phyloP scores from a whole-genome alignment of 1,140 invertebrate species.

The Antheraea mylitta region DNA sequence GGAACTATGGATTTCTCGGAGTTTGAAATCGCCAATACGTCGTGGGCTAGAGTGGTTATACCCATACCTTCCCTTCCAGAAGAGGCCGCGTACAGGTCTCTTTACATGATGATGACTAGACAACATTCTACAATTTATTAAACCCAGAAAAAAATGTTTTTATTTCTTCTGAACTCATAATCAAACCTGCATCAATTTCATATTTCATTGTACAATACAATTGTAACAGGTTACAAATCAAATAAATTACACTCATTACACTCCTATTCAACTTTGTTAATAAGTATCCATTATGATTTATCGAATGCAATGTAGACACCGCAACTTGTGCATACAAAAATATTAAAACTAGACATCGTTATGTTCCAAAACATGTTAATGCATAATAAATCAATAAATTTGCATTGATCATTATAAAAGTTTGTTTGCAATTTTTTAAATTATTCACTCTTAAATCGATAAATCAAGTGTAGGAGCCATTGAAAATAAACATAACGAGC shows the following conservation, averaged over 20 bases:
- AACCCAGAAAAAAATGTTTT: too few relatives aligned
- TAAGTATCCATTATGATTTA: neutral
- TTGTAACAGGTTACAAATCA: neutral
- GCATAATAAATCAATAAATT: neutral
- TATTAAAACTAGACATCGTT: too few relatives aligned
- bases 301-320: neutral
- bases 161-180: too few relatives aligned
- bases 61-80: too few relatives aligned
- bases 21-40: too few relatives aligned
- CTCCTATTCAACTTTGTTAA: neutral
- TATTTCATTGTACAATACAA: too few relatives aligned
- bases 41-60: too few relatives aligned
- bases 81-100: too few relatives aligned
- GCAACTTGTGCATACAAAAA: too few relatives aligned
- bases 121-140: neutral
- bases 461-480: slow-evolving; percentile 8
- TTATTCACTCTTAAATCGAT: neutral
- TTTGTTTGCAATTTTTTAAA: neutral
- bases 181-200: neutral
- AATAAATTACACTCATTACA: neutral
- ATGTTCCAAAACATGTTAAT: neutral
- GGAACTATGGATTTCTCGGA: too few relatives aligned
- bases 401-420: neutral
- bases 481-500: slow-evolving; percentile 21
- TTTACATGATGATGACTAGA: slow-evolving; percentile 12